Evolutionary conservation across 2,797 vertebrate species (phyloP).

Genomic region (Peromyscus nudipes): DNA sequence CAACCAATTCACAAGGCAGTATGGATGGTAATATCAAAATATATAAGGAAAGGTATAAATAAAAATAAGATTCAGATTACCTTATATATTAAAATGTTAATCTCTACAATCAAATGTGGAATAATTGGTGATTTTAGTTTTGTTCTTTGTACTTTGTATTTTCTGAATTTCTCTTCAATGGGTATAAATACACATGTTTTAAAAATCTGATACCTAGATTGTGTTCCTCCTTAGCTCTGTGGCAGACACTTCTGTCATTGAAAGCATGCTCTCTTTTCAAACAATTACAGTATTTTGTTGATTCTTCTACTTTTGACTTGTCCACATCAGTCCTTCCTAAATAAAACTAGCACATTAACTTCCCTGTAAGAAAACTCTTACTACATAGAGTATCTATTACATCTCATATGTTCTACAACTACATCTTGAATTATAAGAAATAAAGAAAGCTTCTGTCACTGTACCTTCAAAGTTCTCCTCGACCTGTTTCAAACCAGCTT

Average conservation of each 20-base stretch:
- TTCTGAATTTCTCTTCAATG: conserved; percentile 17
- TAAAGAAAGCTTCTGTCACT: background rate
- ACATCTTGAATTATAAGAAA: background rate
- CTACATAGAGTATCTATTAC: background rate
- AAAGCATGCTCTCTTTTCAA: background rate
- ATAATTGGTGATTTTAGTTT: background rate
- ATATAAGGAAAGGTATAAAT: background rate
- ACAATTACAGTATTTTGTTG: background rate
- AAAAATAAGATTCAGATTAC: background rate
- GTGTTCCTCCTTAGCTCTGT: background rate
- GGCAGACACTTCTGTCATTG: background rate
- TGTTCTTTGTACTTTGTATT: background rate
- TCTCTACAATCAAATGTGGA: background rate
- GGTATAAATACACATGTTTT: background rate
- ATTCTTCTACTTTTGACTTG: background rate
- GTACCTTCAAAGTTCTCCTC: background rate
- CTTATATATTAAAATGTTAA: background rate
- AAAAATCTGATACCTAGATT: background rate
- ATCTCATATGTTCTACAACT: background rate
- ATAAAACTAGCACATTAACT: background rate
- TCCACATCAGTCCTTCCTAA: background rate
- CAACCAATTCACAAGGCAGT: background rate
- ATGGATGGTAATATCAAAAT: background rate
- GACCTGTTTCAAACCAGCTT: background rate
- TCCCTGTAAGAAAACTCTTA: background rate